Percentiles rank a stretch among this genome's conserved stretches.
phyloP scores from a whole-genome alignment of 2,113 vertebrate genomes.

The Phainopepla nitens region DNA sequence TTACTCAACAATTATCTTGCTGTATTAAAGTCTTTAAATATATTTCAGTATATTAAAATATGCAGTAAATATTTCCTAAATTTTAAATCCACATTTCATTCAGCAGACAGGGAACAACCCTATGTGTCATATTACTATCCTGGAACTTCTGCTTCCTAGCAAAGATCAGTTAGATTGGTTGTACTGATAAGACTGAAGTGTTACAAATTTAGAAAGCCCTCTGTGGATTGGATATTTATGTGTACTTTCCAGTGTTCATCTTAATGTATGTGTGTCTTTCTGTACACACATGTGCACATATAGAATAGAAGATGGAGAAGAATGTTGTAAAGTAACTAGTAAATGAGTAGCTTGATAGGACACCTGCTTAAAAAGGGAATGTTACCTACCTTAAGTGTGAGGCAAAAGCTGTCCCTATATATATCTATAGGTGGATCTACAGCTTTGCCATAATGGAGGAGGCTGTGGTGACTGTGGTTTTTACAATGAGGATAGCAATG shows the following conservation, averaged over 20 bases:
- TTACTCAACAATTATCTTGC: conserved; percentile 46
- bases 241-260: neutral
- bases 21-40: neutral
- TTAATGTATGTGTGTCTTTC: neutral
- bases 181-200: neutral
- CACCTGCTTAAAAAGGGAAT: neutral
- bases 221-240: neutral
- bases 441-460: neutral
- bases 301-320: neutral
- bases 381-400: neutral
- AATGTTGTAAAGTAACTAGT: neutral
- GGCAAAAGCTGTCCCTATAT: neutral
- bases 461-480: neutral
- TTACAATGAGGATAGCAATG: neutral
- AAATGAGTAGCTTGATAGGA: neutral
- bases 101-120: neutral
- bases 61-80: neutral
- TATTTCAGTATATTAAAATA: conserved; percentile 45
- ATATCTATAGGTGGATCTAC: neutral
- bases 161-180: neutral
- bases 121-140: neutral
- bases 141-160: neutral
- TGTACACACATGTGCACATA: rapidly evolving
- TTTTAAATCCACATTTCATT: conserved; percentile 24
- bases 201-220: neutral